phyloP scores from a whole-genome alignment of 2,888 invertebrate species.

The Archips xylosteana region DNA sequence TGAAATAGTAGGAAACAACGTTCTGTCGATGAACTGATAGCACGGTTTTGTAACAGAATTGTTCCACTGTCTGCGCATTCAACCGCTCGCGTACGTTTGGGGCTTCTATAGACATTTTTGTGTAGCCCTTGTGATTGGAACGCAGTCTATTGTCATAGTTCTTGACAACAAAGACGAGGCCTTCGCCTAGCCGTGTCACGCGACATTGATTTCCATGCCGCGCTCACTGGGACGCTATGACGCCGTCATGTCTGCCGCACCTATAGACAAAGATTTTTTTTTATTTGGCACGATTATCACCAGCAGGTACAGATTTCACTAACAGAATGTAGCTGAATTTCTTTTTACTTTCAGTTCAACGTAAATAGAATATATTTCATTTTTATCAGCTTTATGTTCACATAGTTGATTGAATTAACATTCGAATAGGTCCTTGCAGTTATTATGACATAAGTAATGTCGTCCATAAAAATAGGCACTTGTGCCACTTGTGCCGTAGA shows the following conservation, averaged over 20 bases:
- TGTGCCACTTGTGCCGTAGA: constrained; percentile 30
- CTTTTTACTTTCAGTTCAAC: neutral
- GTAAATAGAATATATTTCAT: neutral
- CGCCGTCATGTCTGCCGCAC: constrained; percentile 34
- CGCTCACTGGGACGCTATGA: constrained; percentile 10
- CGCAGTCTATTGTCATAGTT: constrained; percentile 22
- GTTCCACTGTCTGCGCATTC: neutral
- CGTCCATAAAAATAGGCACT: constrained; percentile 8
- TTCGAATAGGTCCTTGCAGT: neutral
- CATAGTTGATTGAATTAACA: neutral
- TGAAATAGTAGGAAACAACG: neutral
- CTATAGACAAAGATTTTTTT: constrained; percentile 20
- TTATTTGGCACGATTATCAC: constrained; percentile 17
- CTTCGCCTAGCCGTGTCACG: constrained; percentile 31
- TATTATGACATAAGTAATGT: neutral
- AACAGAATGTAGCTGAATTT: neutral
- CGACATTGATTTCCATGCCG: constrained; percentile 40
- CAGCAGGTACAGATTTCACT: neutral
- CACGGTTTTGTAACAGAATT: neutral
- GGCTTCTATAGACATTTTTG: constrained; percentile 1
- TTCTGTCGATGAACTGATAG: neutral
- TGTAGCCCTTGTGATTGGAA: neutral
- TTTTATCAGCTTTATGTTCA: too few species aligned
- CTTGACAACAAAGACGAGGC: constrained; percentile 34
- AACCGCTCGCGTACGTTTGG: neutral